Evolutionary conservation across 2,888 invertebrate genomes (phyloP).

Genomic region (Nematopogon swammerdamellus): DNA sequence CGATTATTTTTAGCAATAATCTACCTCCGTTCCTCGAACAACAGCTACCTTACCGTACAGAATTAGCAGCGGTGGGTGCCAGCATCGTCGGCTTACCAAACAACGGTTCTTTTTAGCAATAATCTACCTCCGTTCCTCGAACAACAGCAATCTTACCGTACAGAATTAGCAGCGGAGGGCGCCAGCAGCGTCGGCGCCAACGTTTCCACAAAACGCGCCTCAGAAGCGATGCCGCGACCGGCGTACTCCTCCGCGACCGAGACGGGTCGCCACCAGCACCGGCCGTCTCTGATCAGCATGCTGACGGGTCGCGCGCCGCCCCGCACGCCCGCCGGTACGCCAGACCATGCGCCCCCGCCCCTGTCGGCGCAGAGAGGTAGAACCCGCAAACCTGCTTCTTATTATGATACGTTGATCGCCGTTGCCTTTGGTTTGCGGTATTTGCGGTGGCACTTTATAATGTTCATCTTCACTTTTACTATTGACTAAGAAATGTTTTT

Average conservation of each 20-base stretch:
- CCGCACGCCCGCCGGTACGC: constrained; percentile 25
- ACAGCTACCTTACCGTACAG: too few species aligned
- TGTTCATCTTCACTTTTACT: too few species aligned
- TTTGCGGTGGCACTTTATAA: too few species aligned
- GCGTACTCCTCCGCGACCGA: constrained; percentile 14
- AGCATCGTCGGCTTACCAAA: too few species aligned
- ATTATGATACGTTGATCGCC: background rate
- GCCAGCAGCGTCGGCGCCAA: constrained; percentile 31
- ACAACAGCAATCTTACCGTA: too few species aligned
- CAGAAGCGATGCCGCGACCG: constrained; percentile 57
- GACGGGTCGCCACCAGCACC: constrained; percentile 32
- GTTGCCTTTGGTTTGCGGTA: too few species aligned
- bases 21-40: too few species aligned
- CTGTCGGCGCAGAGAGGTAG: constrained; percentile 38
- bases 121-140: too few species aligned
- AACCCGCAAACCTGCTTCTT: constrained; percentile 1
- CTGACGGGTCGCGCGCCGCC: constrained; percentile 39
- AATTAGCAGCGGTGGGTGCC: too few species aligned
- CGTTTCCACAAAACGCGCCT: constrained; percentile 34
- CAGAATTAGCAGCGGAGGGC: constrained; percentile 37
- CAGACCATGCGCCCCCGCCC: constrained; percentile 22
- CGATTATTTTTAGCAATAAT: too few species aligned
- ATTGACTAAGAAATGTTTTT: too few species aligned
- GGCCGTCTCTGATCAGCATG: constrained; percentile 45
- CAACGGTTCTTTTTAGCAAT: too few species aligned